Conservation (phyloP, 2,888 invertebrate species). For the Selenia dentaria region DNA sequence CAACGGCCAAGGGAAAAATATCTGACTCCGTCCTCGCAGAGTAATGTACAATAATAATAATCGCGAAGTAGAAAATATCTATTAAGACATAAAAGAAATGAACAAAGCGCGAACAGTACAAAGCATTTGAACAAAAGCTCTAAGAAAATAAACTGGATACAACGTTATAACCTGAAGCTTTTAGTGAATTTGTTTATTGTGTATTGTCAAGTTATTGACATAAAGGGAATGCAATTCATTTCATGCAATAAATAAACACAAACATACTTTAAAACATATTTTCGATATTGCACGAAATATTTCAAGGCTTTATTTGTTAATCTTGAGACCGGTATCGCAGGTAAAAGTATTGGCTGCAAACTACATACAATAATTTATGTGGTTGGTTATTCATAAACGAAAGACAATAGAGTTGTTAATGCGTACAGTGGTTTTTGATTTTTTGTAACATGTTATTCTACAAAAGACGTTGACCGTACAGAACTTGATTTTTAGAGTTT, state of each 20-base stretch:
- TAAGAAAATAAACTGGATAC: slow-evolving; percentile 44
- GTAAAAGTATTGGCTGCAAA: no score
- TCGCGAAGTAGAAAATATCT: slow-evolving; percentile 45
- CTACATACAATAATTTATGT: no score
- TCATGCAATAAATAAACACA: neutral
- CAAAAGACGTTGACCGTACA: neutral
- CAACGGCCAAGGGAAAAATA: no score
- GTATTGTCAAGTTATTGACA: slow-evolving; percentile 6
- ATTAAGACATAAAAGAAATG: slow-evolving; percentile 49
- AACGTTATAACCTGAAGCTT: slow-evolving; percentile 40
- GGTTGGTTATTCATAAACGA: no score
- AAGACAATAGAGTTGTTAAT: neutral
- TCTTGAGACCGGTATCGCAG: no score
- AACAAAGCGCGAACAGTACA: slow-evolving; percentile 51
- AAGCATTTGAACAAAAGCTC: slow-evolving; percentile 53
- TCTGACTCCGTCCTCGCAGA: no score
- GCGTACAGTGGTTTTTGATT: neutral
- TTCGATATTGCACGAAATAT: no score
- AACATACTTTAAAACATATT: no score
- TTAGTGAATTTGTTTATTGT: slow-evolving; percentile 12
- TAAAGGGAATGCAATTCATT: neutral
- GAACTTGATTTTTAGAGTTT: no score
- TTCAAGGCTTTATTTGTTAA: no score
- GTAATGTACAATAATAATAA: slow-evolving; percentile 42
- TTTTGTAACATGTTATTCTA: slow-evolving; percentile 1